Conservation (phyloP, 1,140 invertebrate genomes). For the Neodiprion lecontei region DNA sequence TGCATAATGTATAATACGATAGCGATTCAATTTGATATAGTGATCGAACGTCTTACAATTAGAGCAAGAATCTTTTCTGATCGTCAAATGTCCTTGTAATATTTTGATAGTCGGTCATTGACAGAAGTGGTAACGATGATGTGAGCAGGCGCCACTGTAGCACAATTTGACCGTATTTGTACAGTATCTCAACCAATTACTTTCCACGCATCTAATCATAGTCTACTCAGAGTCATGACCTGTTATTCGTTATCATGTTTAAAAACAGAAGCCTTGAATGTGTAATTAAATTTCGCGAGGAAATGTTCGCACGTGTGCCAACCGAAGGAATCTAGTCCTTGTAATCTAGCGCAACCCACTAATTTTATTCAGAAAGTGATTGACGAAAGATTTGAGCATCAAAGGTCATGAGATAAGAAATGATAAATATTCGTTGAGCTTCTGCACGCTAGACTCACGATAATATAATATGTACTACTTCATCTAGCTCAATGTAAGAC, state of each 20-base stretch:
- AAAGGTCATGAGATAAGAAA: slow-evolving; percentile 45
- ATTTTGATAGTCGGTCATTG: not conserved
- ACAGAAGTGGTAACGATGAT: not conserved
- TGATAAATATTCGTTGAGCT: slow-evolving; percentile 22
- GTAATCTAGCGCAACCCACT: not conserved
- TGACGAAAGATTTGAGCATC: slow-evolving; percentile 38
- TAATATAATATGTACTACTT: not conserved
- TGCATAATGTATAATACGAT: too few species aligned
- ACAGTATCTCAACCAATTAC: too few species aligned
- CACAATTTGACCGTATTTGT: too few species aligned
- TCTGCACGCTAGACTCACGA: not conserved
- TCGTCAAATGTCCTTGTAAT: not conserved
- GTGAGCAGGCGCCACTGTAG: too few species aligned
- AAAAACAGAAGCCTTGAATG: too few species aligned
- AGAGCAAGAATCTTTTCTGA: too few species aligned
- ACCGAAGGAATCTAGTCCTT: not conserved
- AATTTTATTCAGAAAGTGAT: not conserved
- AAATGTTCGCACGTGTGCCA: not conserved
- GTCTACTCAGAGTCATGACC: too few species aligned
- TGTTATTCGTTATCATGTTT: too few species aligned
- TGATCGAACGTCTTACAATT: too few species aligned
- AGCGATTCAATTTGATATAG: too few species aligned
- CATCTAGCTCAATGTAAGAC: too few species aligned
- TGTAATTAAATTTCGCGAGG: not conserved
- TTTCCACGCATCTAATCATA: too few species aligned